A percentile compares a stretch with the other conserved stretches of the same genome.
Conservation (phyloP, 2,113 vertebrate species). For the Ictalurus furcatus region DNA sequence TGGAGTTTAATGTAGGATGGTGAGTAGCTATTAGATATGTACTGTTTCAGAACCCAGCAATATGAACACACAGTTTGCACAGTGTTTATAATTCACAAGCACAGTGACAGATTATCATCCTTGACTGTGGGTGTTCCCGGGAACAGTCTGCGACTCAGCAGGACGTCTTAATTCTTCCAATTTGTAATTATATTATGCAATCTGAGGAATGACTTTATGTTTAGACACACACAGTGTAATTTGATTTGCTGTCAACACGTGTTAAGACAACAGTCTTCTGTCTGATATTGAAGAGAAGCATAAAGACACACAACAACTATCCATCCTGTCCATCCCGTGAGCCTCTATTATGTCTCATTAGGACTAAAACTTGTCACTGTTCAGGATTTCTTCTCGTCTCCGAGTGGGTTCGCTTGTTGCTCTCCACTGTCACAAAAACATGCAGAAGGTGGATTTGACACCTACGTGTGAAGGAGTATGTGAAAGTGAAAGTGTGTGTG, state of each 20-base stretch:
- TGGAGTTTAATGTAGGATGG: conserved; percentile 95
- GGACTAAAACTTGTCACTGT: neutral
- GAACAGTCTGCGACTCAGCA: neutral
- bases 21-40: conserved; percentile 78
- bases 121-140: neutral
- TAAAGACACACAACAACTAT: neutral
- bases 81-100: neutral
- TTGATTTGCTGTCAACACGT: neutral
- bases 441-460: neutral
- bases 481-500: neutral
- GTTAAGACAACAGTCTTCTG: neutral
- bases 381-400: neutral
- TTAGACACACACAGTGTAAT: neutral
- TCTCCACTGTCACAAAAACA: neutral
- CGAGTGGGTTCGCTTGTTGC: neutral
- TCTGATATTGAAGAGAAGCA: neutral
- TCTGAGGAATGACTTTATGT: neutral
- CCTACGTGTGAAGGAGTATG: neutral
- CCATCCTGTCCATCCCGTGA: neutral
- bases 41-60: neutral
- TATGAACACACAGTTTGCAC: neutral
- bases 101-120: neutral
- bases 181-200: neutral
- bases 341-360: neutral
- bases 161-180: neutral